These are phyloP conservation scores for Camelus dromedarius DNA, from an alignment of 2,113 vertebrate species.

Conservation along the genomic window DNA sequence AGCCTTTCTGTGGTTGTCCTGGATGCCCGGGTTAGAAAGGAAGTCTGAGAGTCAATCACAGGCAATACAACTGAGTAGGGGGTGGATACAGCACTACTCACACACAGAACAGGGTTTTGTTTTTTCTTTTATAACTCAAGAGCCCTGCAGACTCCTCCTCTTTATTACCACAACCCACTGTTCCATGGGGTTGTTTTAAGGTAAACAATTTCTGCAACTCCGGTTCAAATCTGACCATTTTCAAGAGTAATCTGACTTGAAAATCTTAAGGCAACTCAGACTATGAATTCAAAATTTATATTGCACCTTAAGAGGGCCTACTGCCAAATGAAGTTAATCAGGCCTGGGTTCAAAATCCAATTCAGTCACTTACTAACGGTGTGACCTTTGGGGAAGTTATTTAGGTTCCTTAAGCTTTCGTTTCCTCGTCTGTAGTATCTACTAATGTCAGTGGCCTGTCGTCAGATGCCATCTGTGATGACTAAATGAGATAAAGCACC, in stretches of 20 bases:
- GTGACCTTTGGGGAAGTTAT: neutral
- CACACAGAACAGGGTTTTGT: neutral
- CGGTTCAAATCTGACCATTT: constrained; percentile 25
- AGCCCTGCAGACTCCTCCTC: neutral
- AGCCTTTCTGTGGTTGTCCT: neutral
- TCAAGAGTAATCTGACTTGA: constrained; percentile 31
- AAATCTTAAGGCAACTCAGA: constrained; percentile 59
- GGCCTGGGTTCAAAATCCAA: neutral
- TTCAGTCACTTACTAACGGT: neutral
- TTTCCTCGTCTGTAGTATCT: constrained; percentile 34
- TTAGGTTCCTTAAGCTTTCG: constrained; percentile 33
- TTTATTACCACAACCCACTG: neutral
- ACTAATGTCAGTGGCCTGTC: neutral
- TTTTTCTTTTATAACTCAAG: neutral
- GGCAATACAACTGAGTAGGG: neutral
- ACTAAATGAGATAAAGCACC: constrained; percentile 28
- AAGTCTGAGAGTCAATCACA: constrained; percentile 27
- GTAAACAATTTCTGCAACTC: constrained; percentile 46
- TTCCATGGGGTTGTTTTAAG: neutral
- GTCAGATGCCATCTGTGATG: neutral
- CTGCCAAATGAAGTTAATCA: neutral
- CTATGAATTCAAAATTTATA: constrained; percentile 44
- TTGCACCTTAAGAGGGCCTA: neutral
- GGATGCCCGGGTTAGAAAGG: neutral
- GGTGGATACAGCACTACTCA: neutral